Conservation (phyloP, 2,797 vertebrate species). For the Philypnodon macrostomus region DNA sequence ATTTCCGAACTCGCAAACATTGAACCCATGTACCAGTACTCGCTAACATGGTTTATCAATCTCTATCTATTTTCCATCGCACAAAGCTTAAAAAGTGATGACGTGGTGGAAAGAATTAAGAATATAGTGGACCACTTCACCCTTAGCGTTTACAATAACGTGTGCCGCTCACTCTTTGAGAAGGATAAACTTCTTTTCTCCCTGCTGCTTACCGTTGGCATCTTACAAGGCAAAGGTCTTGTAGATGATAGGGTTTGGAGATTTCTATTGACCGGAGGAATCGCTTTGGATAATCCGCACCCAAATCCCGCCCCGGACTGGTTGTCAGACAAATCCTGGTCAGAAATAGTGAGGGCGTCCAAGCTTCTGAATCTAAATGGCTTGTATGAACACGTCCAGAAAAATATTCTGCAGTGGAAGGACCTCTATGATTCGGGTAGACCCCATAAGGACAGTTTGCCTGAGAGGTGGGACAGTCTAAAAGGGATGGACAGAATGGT, state of each 20-base stretch:
- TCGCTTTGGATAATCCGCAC: slow-evolving; percentile 87
- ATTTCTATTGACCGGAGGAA: slow-evolving; percentile 88
- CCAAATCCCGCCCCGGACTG: slow-evolving; percentile 87
- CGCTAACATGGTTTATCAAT: slow-evolving; percentile 89
- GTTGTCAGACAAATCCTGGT: slow-evolving; percentile 90
- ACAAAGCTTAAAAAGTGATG: slow-evolving; percentile 81
- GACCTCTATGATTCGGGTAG: slow-evolving; percentile 83
- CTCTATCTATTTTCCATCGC: slow-evolving; percentile 85
- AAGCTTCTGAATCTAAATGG: slow-evolving; percentile 73
- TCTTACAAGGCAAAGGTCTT: slow-evolving; percentile 83
- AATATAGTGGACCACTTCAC: slow-evolving; percentile 87
- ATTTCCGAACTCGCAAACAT: slow-evolving; percentile 92
- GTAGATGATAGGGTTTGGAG: slow-evolving; percentile 83
- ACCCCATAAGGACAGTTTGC: slow-evolving; percentile 82
- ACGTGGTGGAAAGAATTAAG: slow-evolving; percentile 76
- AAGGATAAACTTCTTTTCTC: slow-evolving; percentile 95
- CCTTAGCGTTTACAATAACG: slow-evolving; percentile 86
- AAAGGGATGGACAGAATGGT: slow-evolving; percentile 81
- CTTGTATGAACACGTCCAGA: slow-evolving; percentile 78
- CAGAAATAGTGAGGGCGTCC: slow-evolving; percentile 86
- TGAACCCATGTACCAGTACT: slow-evolving; percentile 96
- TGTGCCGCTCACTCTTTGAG: slow-evolving; percentile 93
- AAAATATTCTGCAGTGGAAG: slow-evolving; percentile 79
- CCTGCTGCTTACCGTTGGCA: slow-evolving; percentile 85
- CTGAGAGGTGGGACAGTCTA: slow-evolving; percentile 75